Conservation (phyloP, 1,140 invertebrate species). For the Trichonephila inaurata region DNA sequence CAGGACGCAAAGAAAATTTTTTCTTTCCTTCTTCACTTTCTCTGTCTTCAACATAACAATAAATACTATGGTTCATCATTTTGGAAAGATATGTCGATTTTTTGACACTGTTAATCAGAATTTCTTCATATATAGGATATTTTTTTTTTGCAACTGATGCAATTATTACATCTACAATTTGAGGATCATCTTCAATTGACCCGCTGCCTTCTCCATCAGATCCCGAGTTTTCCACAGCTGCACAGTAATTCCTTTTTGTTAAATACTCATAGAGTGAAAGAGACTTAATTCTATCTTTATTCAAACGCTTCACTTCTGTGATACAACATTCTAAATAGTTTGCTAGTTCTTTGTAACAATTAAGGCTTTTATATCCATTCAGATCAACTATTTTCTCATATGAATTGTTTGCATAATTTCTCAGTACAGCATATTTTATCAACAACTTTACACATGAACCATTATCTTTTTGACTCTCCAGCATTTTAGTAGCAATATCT, state of each 20-base stretch:
- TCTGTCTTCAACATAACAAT: background rate
- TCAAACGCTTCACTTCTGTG: background rate
- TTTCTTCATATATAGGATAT: background rate
- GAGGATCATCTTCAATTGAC: background rate
- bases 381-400: background rate
- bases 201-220: background rate
- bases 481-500: background rate
- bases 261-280: background rate
- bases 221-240: background rate
- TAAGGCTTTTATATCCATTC: background rate
- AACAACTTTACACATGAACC: background rate
- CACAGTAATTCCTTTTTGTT: background rate
- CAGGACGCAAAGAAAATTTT: no score
- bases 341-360: background rate
- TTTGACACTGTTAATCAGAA: background rate
- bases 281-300: background rate
- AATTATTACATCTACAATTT: background rate
- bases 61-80: background rate
- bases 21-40: background rate
- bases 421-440: background rate
- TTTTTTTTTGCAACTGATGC: background rate
- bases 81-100: background rate
- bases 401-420: background rate
- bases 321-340: background rate
- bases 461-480: background rate